Evolutionary conservation across 2,888 invertebrate genomes (phyloP).

Genomic region (Prostheceraeus crozeri): DNA sequence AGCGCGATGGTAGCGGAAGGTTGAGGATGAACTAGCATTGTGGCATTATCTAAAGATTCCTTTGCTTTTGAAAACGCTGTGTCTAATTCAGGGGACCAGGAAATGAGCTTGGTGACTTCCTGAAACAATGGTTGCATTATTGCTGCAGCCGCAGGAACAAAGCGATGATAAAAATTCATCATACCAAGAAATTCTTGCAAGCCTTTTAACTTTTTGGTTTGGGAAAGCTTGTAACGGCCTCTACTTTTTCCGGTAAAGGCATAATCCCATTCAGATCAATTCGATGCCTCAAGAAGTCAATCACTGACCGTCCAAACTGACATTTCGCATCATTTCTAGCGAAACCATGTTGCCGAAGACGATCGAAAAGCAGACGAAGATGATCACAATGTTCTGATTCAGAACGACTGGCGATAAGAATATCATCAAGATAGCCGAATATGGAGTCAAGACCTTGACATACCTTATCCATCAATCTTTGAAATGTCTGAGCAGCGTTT

Average conservation of each 20-base stretch:
- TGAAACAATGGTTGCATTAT: constrained; percentile 3
- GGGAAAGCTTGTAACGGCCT: background rate
- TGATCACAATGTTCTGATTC: constrained; percentile 37
- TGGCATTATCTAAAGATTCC: background rate
- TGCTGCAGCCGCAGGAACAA: constrained; percentile 38
- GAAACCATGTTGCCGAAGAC: constrained; percentile 34
- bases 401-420: constrained; percentile 34
- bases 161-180: constrained; percentile 41
- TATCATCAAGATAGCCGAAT: constrained; percentile 30
- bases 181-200: constrained; percentile 40
- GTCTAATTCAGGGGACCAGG: constrained; percentile 17
- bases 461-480: constrained; percentile 18
- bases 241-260: background rate
- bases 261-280: constrained; percentile 31
- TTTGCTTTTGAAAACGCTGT: background rate
- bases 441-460: constrained; percentile 3
- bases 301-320: constrained; percentile 34
- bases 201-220: background rate
- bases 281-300: constrained; percentile 41
- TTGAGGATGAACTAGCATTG: too few relatives aligned
- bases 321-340: constrained; percentile 39
- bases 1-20: too few relatives aligned
- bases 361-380: constrained; percentile 37
- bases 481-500: constrained; percentile 33
- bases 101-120: background rate